Conservation (phyloP, 2,797 vertebrate genomes). For the Enteromius fasciolatus region DNA sequence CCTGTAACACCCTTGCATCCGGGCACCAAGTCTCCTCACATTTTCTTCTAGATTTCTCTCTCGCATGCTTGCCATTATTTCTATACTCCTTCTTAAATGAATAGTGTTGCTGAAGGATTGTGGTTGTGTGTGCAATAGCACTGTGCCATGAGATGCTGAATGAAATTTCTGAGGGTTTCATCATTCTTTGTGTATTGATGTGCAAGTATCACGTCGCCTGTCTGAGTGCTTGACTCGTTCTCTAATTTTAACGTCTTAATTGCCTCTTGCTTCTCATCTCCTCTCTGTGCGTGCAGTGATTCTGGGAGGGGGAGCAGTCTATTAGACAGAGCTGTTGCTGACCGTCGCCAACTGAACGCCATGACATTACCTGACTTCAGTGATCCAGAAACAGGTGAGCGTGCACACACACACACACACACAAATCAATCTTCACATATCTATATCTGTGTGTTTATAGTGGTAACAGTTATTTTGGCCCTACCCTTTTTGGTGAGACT, state of each 20-base stretch:
- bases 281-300: conserved; percentile 81
- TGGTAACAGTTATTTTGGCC: neutral
- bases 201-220: conserved; percentile 1
- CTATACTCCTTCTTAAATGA: neutral
- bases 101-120: neutral
- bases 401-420: conserved; percentile 12
- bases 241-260: conserved; percentile 40
- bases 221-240: conserved; percentile 13
- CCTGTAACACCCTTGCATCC: neutral
- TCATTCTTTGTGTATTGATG: conserved; percentile 45
- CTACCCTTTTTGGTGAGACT: neutral
- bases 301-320: conserved; percentile 97
- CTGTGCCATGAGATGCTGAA: conserved; percentile 21
- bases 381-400: conserved; percentile 94
- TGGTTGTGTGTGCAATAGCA: conserved; percentile 19
- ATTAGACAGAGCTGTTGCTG: conserved; percentile 93
- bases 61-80: neutral
- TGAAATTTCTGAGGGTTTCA: conserved; percentile 53
- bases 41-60: neutral
- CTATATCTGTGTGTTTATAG: neutral
- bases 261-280: conserved; percentile 17
- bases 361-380: conserved; percentile 97
- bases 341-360: conserved; percentile 92
- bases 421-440: neutral
- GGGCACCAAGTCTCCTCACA: neutral